Base-by-base conservation (phyloP, 2,113 vertebrate species). In the Xenotilapia leptura region DNA sequence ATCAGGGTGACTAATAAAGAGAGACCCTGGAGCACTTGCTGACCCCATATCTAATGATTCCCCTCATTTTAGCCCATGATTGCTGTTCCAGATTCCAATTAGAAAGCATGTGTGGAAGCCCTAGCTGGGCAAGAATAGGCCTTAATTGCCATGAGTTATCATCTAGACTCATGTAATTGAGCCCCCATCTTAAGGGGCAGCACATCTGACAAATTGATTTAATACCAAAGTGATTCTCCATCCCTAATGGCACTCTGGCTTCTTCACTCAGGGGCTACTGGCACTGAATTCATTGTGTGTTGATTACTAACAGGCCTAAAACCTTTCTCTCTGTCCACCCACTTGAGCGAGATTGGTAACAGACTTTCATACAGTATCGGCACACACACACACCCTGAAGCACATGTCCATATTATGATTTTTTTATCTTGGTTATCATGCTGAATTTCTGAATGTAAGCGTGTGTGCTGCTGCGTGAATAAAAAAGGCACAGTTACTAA, bases 191-290 rank as follows among this genome's bases (percentile, higher is more conserved):
- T 94, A 92, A 94, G 94, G 94, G 93, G 93, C 92, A 90, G 92
- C 94, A 89, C 91, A 84, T 94, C 96, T 96, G 96, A 96, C 96
- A 95, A 96, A 96, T 95, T 96, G 95, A 96, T 96, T 95, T 96
- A 96, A 95, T 95, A 96, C 91, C 92, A 93, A 95, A 95, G 95
- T 90, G 93, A 93, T 95, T 96, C 92, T 94, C 90, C 89, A 88
- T 95, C 92, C 87, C 93, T 95, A 94, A 96, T 96, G 94, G 93
- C 89, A 87, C 91, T 91, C 49, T 11, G 85, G 91, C 89, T 89
- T 92, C 93, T 90, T 93, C 90, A 86, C 89, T 94, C 89, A 88
- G 88, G 77, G 87, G 92, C 93, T 89, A 56, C 92, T 84, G 89
- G 90, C 94, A 45, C 89, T 85, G 89, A 91, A 93, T 94, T 94